phyloP scores from a whole-genome alignment of 2,888 invertebrate species.

The Sphinx pinastri region DNA sequence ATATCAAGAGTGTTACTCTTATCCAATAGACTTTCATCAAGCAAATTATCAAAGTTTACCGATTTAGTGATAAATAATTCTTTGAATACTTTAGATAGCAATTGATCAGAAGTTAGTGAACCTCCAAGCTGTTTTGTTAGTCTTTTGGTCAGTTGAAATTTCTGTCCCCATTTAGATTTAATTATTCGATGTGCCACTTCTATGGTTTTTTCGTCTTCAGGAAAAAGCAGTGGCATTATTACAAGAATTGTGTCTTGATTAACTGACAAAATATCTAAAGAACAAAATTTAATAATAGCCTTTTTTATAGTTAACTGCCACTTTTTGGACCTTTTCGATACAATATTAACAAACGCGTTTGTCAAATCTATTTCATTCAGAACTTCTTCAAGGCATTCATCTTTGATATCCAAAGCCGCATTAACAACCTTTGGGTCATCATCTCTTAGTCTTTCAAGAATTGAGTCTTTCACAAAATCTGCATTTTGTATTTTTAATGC shows the following conservation, averaged over 20 bases:
- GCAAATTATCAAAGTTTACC: slow-evolving; percentile 54
- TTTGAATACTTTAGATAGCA: slow-evolving; percentile 62
- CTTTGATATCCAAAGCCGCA: slow-evolving; percentile 78
- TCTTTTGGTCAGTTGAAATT: slow-evolving; percentile 54
- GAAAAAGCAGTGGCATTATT: slow-evolving; percentile 86
- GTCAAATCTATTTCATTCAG: slow-evolving; percentile 74
- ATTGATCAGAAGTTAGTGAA: slow-evolving; percentile 50
- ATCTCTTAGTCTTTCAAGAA: slow-evolving; percentile 87
- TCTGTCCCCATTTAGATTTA: slow-evolving; percentile 67
- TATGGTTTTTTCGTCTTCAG: slow-evolving; percentile 64
- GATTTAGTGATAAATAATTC: slow-evolving; percentile 58
- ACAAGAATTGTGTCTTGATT: slow-evolving; percentile 84
- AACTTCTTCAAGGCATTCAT: slow-evolving; percentile 62
- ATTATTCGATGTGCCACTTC: slow-evolving; percentile 63
- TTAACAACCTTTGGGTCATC: slow-evolving; percentile 86
- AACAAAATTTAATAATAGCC: slow-evolving; percentile 77
- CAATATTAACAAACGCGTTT: slow-evolving; percentile 76
- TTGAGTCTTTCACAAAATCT: slow-evolving; percentile 85
- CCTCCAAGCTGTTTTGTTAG: slow-evolving; percentile 45
- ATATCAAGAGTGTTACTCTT: slow-evolving; percentile 62
- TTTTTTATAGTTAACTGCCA: slow-evolving; percentile 70
- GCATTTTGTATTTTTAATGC: slow-evolving; percentile 77
- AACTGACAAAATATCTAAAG: slow-evolving; percentile 67
- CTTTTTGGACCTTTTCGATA: slow-evolving; percentile 68
- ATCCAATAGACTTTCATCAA: slow-evolving; percentile 59